Conservation (phyloP, 2,113 vertebrate species). For the Corydoras maculifer region DNA sequence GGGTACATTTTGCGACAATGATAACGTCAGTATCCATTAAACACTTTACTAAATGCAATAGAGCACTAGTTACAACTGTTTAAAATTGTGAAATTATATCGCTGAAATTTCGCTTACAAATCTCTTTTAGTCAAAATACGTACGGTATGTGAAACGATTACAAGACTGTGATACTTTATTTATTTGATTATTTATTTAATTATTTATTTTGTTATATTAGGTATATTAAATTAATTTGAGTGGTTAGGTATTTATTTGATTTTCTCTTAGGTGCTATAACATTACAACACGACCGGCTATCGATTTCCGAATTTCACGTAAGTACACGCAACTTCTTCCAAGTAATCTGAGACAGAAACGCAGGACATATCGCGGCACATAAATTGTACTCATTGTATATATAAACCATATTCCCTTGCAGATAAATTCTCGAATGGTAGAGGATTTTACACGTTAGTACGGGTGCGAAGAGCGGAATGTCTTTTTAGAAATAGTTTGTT, state of each 20-base stretch:
- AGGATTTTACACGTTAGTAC: slow-evolving; percentile 61
- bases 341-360: neutral
- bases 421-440: slow-evolving; percentile 41
- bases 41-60: slow-evolving; percentile 58
- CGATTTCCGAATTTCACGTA: too few species aligned
- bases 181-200: slow-evolving; percentile 28
- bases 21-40: neutral
- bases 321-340: too few species aligned
- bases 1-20: slow-evolving; percentile 51
- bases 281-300: neutral
- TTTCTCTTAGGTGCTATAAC: slow-evolving; percentile 45
- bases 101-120: too few species aligned
- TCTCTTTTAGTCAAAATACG: too few species aligned
- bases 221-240: slow-evolving; percentile 48
- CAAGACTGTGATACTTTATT: too few species aligned
- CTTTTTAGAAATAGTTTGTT: slow-evolving; percentile 70
- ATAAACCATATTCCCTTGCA: slow-evolving; percentile 45
- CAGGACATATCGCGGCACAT: slow-evolving; percentile 40
- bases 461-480: slow-evolving; percentile 64
- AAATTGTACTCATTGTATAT: slow-evolving; percentile 39
- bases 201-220: slow-evolving; percentile 16
- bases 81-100: slow-evolving; percentile 43
- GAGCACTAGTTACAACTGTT: slow-evolving; percentile 54
- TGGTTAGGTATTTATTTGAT: slow-evolving; percentile 58
- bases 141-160: too few species aligned